Conservation (phyloP, 2,888 invertebrate species). For the Zonitis immaculata region DNA sequence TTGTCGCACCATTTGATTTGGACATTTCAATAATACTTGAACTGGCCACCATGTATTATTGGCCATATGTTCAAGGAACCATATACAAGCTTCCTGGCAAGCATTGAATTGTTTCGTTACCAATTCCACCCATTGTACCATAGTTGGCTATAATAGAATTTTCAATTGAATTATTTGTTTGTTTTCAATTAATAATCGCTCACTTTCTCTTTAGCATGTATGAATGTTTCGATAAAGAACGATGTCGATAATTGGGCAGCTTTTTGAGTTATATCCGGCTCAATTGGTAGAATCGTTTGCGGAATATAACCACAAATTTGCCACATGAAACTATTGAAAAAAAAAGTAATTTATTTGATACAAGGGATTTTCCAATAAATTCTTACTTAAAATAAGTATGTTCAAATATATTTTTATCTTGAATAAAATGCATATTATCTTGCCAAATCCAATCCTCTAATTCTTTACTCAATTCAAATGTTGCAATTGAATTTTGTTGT, state of each 20-base stretch:
- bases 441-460: conserved; percentile 96
- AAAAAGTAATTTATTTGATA: too few relatives aligned
- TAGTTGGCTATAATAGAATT: conserved; percentile 75
- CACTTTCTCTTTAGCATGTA: conserved; percentile 95
- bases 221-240: conserved; percentile 94
- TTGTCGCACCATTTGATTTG: conserved; percentile 94
- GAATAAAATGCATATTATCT: conserved; percentile 92
- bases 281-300: conserved; percentile 73
- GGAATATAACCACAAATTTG: conserved; percentile 93
- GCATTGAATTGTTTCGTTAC: conserved; percentile 93
- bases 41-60: conserved; percentile 95
- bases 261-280: conserved; percentile 76
- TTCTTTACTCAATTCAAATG: conserved; percentile 67
- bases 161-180: not conserved
- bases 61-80: conserved; percentile 92
- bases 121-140: conserved; percentile 95
- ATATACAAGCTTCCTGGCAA: conserved; percentile 82
- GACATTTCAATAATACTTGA: conserved; percentile 87
- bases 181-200: conserved; percentile 10
- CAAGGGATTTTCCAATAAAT: too few relatives aligned
- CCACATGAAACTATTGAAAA: conserved; percentile 79
- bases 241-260: conserved; percentile 87
- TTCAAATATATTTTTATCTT: conserved; percentile 94
- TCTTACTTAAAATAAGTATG: conserved; percentile 89
- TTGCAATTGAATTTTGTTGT: conserved; percentile 12